These are phyloP conservation scores for Telmatochromis bifrenatus DNA, from an alignment of 2,113 vertebrate genomes.

Conservation along the genomic window DNA sequence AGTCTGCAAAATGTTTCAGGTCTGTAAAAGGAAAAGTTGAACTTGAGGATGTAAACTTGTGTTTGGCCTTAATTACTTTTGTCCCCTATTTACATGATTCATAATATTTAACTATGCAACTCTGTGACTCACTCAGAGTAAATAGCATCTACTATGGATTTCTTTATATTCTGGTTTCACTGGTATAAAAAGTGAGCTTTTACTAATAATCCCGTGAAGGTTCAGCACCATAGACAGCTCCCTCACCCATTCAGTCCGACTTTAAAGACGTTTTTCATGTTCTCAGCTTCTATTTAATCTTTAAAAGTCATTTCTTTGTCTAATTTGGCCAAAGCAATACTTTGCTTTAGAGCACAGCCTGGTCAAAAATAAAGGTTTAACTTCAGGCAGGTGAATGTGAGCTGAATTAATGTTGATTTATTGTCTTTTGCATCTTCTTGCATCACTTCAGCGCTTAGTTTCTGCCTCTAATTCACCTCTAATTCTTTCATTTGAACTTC, in stretches of 20 bases:
- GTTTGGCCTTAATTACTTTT: background rate
- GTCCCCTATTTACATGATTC: background rate
- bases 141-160: background rate
- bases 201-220: background rate
- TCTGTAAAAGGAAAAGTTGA: background rate
- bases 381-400: background rate
- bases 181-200: background rate
- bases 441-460: background rate
- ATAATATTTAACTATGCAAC: background rate
- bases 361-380: background rate
- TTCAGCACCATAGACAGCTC: slow-evolving; percentile 61
- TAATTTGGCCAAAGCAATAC: background rate
- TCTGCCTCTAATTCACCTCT: background rate
- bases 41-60: background rate
- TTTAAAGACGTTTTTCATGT: background rate
- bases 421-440: background rate
- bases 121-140: background rate
- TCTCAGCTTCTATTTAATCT: background rate
- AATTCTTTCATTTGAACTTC: background rate
- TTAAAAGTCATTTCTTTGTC: background rate
- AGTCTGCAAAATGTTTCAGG: background rate
- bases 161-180: background rate
- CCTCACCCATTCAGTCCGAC: background rate
- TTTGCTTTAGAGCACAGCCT: background rate
- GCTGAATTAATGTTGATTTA: background rate